A percentile compares a stretch with the other conserved stretches of the same genome.
Conservation (phyloP, 2,113 vertebrate genomes). For the Bettongia penicillata region DNA sequence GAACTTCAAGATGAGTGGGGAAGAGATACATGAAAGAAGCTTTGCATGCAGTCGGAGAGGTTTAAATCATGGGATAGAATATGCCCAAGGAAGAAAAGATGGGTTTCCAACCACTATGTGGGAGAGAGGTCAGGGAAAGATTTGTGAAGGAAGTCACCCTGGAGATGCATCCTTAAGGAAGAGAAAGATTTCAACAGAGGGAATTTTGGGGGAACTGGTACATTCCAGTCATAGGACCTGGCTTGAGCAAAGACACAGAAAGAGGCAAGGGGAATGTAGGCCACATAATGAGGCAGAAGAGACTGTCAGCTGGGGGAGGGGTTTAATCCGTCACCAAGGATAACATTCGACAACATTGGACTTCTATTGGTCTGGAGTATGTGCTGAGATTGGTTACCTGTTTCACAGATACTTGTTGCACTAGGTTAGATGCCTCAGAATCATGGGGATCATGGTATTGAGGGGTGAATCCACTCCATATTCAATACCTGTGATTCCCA, state of each 20-base stretch:
- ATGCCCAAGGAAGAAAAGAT: background rate
- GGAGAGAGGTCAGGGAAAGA: background rate
- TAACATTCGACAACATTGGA: background rate
- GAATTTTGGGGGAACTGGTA: background rate
- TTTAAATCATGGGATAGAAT: background rate
- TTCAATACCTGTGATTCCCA: background rate
- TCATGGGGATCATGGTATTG: background rate
- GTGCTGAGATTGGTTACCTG: background rate
- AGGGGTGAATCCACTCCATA: background rate
- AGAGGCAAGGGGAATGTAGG: background rate
- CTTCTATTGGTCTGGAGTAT: background rate
- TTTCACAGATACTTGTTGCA: background rate
- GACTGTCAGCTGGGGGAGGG: fast-evolving
- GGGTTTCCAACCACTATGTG: background rate
- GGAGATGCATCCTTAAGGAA: background rate
- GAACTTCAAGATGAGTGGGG: background rate
- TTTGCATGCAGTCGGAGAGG: background rate
- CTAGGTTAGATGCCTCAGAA: background rate
- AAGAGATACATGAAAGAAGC: no score
- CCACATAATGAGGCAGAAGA: background rate
- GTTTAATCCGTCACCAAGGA: background rate
- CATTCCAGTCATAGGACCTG: background rate
- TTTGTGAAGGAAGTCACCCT: background rate
- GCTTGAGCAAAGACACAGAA: background rate
- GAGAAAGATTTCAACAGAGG: background rate